Conservation (phyloP, 2,888 invertebrate species). For the Thereva nobilitata region DNA sequence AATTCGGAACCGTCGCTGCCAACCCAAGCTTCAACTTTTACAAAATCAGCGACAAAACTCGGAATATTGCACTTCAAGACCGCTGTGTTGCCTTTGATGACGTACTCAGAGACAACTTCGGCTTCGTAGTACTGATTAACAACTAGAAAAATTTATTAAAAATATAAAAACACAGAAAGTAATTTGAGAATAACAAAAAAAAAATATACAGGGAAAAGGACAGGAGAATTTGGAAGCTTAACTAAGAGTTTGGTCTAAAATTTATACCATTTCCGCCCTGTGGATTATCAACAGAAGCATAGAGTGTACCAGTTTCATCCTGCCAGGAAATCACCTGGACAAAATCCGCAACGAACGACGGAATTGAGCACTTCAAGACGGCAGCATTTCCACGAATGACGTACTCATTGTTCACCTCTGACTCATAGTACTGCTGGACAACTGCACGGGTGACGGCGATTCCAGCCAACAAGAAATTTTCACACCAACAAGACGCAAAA, state of each 20-base stretch:
- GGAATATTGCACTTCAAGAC: conserved; percentile 88
- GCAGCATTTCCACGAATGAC: conserved; percentile 75
- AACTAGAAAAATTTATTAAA: conserved; percentile 63
- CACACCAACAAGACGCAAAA: neutral
- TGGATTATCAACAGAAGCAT: conserved; percentile 53
- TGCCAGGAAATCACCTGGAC: conserved; percentile 73
- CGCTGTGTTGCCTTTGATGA: conserved; percentile 84
- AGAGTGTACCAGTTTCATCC: conserved; percentile 61
- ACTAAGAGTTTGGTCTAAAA: neutral
- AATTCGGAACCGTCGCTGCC: conserved; percentile 71
- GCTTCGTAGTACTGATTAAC: conserved; percentile 88
- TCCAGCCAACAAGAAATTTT: neutral
- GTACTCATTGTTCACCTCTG: conserved; percentile 74
- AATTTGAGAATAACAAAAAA: conserved; percentile 22
- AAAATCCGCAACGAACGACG: conserved; percentile 75
- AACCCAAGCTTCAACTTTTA: conserved; percentile 84
- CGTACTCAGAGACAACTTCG: conserved; percentile 87
- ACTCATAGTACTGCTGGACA: conserved; percentile 72
- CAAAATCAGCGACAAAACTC: conserved; percentile 88
- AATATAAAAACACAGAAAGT: conserved; percentile 18
- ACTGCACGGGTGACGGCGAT: conserved; percentile 58
- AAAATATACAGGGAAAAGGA: conserved; percentile 1
- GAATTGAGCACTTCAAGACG: conserved; percentile 73
- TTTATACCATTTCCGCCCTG: conserved; percentile 43
- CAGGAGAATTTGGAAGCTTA: neutral